Conservation (phyloP, 2,113 vertebrate genomes). For the Castor canadensis region DNA sequence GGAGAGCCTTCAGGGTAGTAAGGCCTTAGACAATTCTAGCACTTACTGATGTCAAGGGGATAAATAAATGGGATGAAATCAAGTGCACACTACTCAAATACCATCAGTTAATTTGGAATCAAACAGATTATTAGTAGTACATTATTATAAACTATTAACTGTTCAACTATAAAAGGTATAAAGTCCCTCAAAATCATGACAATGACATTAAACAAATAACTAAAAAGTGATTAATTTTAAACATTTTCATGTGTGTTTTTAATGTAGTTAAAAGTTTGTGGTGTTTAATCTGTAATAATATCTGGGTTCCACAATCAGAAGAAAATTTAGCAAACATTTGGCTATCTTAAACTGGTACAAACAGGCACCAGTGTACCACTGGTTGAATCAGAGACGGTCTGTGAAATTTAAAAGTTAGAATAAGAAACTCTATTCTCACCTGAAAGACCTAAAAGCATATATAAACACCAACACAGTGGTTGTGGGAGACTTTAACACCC, state of each 20-base stretch:
- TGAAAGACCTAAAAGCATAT: too few species aligned
- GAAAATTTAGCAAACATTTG: neutral
- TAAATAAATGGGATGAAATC: neutral
- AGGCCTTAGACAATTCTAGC: too few species aligned
- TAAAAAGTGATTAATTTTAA: neutral
- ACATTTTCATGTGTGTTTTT: neutral
- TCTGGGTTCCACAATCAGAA: neutral
- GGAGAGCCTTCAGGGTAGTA: too few species aligned
- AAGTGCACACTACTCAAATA: neutral
- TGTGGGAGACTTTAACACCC: too few species aligned
- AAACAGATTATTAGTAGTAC: neutral
- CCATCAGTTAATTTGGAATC: neutral
- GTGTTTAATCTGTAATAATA: neutral
- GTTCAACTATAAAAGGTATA: neutral
- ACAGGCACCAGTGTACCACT: neutral
- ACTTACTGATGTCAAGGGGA: neutral
- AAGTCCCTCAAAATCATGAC: neutral
- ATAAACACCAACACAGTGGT: too few species aligned
- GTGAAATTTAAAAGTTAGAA: neutral
- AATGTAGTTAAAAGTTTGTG: neutral
- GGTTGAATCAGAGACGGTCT: neutral
- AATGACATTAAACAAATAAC: conserved; percentile 1
- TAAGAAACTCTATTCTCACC: neutral
- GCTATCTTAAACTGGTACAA: neutral
- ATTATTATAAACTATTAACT: neutral